Percentiles rank a stretch among this genome's conserved stretches.
These are phyloP conservation scores for Erebia epiphron DNA, from an alignment of 2,888 invertebrate species.

Conservation along the genomic window DNA sequence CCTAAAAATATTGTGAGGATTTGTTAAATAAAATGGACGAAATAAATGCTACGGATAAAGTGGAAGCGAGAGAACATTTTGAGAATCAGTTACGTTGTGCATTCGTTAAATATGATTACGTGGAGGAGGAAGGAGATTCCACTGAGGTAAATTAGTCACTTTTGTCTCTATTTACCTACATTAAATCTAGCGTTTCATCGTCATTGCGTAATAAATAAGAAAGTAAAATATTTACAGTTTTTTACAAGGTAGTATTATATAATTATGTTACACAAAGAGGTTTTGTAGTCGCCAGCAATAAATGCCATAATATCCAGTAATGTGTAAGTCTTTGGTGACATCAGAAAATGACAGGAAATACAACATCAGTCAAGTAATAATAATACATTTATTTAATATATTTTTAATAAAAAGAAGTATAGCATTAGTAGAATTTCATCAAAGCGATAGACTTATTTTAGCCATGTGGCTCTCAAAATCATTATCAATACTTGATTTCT, in stretches of 20 bases:
- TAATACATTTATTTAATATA: not conserved
- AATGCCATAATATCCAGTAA: too few species aligned
- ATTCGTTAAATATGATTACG: slow-evolving; percentile 66
- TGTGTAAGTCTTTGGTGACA: too few species aligned
- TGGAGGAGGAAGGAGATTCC: slow-evolving; percentile 68
- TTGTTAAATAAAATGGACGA: slow-evolving; percentile 46
- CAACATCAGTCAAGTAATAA: not conserved
- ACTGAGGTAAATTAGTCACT: slow-evolving; percentile 59
- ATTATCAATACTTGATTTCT: slow-evolving; percentile 18
- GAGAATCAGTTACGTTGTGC: slow-evolving; percentile 72
- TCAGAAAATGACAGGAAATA: too few species aligned
- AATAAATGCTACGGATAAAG: slow-evolving; percentile 59
- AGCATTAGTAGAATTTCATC: not conserved
- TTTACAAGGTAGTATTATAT: too few species aligned
- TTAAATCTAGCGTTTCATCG: not conserved
- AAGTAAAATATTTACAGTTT: too few species aligned
- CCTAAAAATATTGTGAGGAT: not conserved
- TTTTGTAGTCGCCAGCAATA: too few species aligned
- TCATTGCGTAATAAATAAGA: too few species aligned
- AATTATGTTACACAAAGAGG: too few species aligned
- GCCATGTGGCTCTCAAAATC: slow-evolving; percentile 22
- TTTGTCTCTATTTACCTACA: not conserved
- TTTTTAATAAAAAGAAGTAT: too few species aligned
- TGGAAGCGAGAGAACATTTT: slow-evolving; percentile 69
- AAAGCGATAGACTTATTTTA: not conserved